These are phyloP conservation scores for Ophion ventricosus DNA, from an alignment of 2,888 invertebrate genomes.

Conservation along the genomic window DNA sequence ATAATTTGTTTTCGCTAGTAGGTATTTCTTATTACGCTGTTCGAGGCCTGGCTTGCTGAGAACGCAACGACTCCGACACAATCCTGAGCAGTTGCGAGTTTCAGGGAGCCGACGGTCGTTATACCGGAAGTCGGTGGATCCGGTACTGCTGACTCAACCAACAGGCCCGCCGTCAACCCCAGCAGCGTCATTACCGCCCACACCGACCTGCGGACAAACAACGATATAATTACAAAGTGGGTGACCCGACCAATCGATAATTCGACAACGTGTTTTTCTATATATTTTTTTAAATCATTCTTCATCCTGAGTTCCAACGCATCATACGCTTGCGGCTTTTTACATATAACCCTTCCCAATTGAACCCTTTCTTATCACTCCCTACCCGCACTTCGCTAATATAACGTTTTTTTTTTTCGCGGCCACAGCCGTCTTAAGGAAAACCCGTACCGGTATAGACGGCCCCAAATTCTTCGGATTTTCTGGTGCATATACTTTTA, in stretches of 20 bases:
- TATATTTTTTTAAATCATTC: no score
- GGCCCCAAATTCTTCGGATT: no score
- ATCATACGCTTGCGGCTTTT: no score
- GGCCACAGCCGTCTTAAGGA: no score
- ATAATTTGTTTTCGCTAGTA: not conserved
- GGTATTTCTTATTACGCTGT: constrained; percentile 73
- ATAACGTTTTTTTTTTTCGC: no score
- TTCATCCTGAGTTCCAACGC: no score
- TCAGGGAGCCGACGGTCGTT: constrained; percentile 81
- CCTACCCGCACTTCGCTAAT: no score
- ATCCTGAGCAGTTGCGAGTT: constrained; percentile 82
- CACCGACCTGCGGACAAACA: constrained; percentile 76
- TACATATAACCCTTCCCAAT: no score
- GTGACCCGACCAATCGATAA: not conserved
- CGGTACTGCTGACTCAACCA: constrained; percentile 76
- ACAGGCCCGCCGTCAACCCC: constrained; percentile 70
- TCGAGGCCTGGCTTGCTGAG: constrained; percentile 77
- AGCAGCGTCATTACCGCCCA: constrained; percentile 78
- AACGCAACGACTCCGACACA: constrained; percentile 83
- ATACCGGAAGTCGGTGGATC: constrained; percentile 77
- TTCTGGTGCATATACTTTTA: no score
- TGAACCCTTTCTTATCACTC: no score
- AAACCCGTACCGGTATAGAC: no score
- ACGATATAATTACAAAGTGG: not conserved
- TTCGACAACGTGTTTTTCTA: constrained; percentile 4